phyloP scores from a whole-genome alignment of 2,113 vertebrate species.

The Scatophagus argus region DNA sequence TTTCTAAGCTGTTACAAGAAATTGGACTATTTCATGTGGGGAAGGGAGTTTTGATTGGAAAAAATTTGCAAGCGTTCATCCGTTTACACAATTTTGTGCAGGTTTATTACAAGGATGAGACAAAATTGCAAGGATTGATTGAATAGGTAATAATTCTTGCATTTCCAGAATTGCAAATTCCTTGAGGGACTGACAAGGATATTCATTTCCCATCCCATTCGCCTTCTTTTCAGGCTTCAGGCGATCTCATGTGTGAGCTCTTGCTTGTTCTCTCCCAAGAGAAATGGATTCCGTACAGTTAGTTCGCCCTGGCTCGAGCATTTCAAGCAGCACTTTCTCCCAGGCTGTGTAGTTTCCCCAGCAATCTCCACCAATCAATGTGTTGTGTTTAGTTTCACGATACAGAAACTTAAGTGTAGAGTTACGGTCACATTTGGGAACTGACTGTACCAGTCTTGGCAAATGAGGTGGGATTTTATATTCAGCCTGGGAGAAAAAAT shows the following conservation, averaged over 20 bases:
- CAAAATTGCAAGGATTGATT: slow-evolving; percentile 14
- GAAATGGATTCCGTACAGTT: slow-evolving; percentile 39
- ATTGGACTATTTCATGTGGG: neutral
- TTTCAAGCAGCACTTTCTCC: slow-evolving; percentile 30
- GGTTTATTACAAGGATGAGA: neutral
- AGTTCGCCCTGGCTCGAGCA: slow-evolving; percentile 9
- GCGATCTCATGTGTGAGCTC: slow-evolving; percentile 20
- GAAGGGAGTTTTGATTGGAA: neutral
- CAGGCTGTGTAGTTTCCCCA: slow-evolving; percentile 8
- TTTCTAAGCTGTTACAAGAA: no score
- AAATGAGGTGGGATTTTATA: slow-evolving; percentile 21
- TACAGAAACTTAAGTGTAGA: slow-evolving; percentile 22
- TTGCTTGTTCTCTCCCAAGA: slow-evolving; percentile 23
- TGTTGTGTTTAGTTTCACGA: slow-evolving; percentile 45
- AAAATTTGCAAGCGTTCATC: neutral
- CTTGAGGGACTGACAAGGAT: neutral
- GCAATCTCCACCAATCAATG: slow-evolving; percentile 40
- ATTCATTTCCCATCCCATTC: neutral
- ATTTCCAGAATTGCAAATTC: slow-evolving; percentile 26
- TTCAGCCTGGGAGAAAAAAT: slow-evolving; percentile 11
- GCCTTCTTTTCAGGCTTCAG: neutral
- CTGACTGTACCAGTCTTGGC: slow-evolving; percentile 4
- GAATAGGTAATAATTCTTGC: slow-evolving; percentile 22
- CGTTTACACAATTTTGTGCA: slow-evolving; percentile 4
- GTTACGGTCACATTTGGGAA: slow-evolving; percentile 18